Percentiles rank a stretch among this genome's conserved stretches.
These are phyloP conservation scores for Cairina moschata DNA, from an alignment of 2,113 vertebrate species.

Conservation along the genomic window DNA sequence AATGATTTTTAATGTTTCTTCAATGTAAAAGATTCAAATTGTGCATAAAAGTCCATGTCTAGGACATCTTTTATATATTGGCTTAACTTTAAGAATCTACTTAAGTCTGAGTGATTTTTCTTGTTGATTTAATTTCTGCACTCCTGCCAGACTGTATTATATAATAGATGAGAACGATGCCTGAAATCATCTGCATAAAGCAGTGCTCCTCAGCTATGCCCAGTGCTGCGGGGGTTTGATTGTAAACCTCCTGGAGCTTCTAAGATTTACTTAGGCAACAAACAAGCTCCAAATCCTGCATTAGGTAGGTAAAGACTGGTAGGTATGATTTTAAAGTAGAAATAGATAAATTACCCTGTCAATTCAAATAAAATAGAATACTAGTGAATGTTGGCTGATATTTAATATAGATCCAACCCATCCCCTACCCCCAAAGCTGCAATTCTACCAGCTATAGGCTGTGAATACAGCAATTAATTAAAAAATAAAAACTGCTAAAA, in stretches of 20 bases:
- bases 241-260: neutral
- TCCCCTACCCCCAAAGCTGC: neutral
- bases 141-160: neutral
- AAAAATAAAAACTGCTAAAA: neutral
- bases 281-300: neutral
- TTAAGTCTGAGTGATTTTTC: neutral
- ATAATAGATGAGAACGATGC: neutral
- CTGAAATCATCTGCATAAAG: neutral
- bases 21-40: neutral
- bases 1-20: neutral
- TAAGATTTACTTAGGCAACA: neutral
- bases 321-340: neutral
- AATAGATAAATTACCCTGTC: neutral
- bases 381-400: neutral
- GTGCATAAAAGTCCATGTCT: neutral
- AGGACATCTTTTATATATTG: neutral
- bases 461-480: neutral
- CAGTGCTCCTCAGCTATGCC: neutral
- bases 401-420: neutral
- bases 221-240: neutral
- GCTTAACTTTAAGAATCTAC: neutral
- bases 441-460: neutral
- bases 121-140: constrained; percentile 4
- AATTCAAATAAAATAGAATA: neutral
- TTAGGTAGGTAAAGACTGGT: neutral